A percentile compares a stretch with the other conserved stretches of the same genome.
Evolutionary conservation across 2,113 vertebrate species (phyloP).

Genomic region (Barbus barbus): DNA sequence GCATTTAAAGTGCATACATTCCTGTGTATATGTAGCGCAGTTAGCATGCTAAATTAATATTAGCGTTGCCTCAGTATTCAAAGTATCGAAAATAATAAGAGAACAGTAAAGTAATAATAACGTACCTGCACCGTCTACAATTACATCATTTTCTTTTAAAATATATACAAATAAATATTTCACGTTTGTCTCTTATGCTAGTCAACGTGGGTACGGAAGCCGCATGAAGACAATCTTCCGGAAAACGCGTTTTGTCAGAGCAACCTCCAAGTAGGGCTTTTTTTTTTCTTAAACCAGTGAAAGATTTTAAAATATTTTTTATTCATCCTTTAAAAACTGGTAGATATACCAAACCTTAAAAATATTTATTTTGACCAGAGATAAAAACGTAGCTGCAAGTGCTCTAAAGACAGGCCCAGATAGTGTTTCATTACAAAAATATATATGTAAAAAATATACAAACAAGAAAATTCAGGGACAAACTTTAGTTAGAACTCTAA

Average conservation of each 20-base stretch:
- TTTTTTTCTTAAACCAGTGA: too few species aligned
- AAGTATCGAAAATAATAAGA: neutral
- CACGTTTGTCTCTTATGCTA: neutral
- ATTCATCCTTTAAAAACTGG: too few species aligned
- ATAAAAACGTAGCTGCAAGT: conserved; percentile 2
- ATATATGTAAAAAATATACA: conserved; percentile 19
- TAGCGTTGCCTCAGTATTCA: neutral
- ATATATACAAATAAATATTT: neutral
- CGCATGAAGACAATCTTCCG: neutral
- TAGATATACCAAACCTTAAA: neutral
- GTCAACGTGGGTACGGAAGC: conserved; percentile 1
- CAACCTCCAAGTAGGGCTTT: too few species aligned
- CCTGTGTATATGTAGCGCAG: neutral
- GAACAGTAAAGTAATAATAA: neutral
- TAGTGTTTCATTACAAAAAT: conserved; percentile 41
- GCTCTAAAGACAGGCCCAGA: conserved; percentile 5
- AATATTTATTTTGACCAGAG: conserved; percentile 23
- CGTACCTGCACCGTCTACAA: neutral
- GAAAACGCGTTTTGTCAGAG: conserved; percentile 9
- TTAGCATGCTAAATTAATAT: neutral
- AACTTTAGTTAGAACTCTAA: neutral
- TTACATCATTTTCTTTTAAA: neutral
- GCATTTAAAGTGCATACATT: neutral
- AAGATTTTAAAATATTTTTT: too few species aligned
- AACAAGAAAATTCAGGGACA: neutral